A percentile compares a stretch with the other conserved stretches of the same genome.
Conservation (phyloP, 2,888 invertebrate species). For the Blastobasis adustella region DNA sequence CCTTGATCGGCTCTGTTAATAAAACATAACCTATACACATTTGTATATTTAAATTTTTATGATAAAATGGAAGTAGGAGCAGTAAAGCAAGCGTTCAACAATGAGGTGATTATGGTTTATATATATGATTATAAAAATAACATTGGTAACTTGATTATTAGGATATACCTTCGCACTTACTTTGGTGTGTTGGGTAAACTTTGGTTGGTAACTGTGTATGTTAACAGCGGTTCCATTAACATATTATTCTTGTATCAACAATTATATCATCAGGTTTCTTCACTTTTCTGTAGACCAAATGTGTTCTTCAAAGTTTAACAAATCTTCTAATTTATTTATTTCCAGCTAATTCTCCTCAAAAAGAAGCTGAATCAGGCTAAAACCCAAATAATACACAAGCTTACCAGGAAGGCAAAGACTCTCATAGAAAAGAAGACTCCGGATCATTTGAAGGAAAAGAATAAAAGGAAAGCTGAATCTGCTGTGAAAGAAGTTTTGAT, state of each 20-base stretch:
- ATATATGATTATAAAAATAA: no score
- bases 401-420: conserved; percentile 61
- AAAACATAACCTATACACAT: conserved; percentile 24
- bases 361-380: conserved; percentile 59
- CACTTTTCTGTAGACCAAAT: no score
- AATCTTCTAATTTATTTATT: background rate
- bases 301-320: background rate
- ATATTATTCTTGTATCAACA: no score
- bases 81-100: conserved; percentile 66
- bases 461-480: conserved; percentile 53
- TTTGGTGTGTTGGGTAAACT: no score
- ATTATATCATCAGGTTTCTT: no score
- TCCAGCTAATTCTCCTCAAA: conserved; percentile 55
- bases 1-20: background rate
- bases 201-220: no score
- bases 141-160: no score
- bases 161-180: no score
- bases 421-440: conserved; percentile 50
- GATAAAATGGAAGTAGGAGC: conserved; percentile 63
- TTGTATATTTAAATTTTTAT: conserved; percentile 2
- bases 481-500: conserved; percentile 60
- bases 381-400: conserved; percentile 58
- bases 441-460: conserved; percentile 47
- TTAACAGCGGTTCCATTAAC: no score
- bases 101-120: conserved; percentile 39